Evolutionary conservation across 1,140 invertebrate species (phyloP).

Genomic region (Holotrichia oblita): DNA sequence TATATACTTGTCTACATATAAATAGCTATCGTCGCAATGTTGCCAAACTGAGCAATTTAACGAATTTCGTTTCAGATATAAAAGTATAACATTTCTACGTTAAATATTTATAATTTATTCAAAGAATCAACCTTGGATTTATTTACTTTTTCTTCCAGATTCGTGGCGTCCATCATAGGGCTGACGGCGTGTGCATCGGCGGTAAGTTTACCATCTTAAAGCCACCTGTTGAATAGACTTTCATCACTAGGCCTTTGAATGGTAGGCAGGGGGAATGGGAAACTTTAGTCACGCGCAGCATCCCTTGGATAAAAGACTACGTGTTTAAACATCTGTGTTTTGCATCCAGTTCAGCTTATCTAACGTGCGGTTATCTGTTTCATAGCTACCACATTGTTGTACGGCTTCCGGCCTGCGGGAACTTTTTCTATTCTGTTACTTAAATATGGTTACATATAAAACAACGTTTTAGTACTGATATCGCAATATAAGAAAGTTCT

Average conservation of each 20-base stretch:
- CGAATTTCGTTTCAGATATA: neutral
- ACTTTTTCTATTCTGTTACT: neutral
- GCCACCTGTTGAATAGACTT: slow-evolving; percentile 43
- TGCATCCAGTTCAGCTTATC: neutral
- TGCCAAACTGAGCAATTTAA: too few species aligned
- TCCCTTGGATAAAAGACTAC: neutral
- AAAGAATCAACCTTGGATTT: neutral
- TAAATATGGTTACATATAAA: too few species aligned
- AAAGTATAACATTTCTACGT: neutral
- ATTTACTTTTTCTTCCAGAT: slow-evolving; percentile 46
- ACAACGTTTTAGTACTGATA: too few species aligned
- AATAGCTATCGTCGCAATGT: too few species aligned
- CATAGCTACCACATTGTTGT: neutral
- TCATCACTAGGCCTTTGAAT: slow-evolving; percentile 29
- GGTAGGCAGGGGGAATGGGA: neutral
- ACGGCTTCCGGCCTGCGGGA: neutral
- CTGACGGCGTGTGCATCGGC: slow-evolving; percentile 46
- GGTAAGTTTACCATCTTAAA: slow-evolving; percentile 47
- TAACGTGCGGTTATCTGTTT: neutral
- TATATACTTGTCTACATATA: too few species aligned
- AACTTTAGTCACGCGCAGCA: slow-evolving; percentile 10
- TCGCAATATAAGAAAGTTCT: too few species aligned
- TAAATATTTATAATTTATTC: neutral
- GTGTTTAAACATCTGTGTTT: slow-evolving; percentile 24
- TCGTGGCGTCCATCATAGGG: slow-evolving; percentile 50